These are phyloP conservation scores for Falco novaeseelandiae DNA, from an alignment of 2,797 vertebrate species.

Conservation along the genomic window DNA sequence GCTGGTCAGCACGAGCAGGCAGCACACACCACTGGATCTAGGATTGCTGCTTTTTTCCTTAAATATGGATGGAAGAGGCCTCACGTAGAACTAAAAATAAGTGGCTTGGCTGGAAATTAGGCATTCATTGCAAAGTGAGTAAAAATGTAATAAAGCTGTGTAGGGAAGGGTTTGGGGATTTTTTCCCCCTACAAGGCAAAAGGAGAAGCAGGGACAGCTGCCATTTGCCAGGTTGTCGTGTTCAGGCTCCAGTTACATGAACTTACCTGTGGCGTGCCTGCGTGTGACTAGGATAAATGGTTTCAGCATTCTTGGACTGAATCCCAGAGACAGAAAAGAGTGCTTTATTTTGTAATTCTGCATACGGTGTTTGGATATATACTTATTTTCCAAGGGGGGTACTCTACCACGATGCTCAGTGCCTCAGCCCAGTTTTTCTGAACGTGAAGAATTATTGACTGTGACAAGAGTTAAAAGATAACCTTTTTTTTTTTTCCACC, in stretches of 20 bases:
- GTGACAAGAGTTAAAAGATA: neutral
- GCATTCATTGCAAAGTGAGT: neutral
- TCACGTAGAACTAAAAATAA: neutral
- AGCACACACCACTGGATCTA: neutral
- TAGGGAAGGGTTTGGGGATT: neutral
- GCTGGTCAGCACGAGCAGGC: neutral
- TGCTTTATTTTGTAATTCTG: neutral
- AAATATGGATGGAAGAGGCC: neutral
- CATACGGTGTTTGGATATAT: neutral
- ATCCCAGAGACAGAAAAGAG: neutral
- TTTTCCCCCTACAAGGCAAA: neutral
- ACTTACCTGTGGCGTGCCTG: neutral
- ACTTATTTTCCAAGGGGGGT: accelerated
- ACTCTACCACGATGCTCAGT: neutral
- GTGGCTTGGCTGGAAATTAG: neutral
- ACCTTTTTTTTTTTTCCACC: neutral
- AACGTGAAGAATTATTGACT: neutral
- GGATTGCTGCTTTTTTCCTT: neutral
- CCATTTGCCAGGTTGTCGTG: neutral
- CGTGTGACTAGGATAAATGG: neutral
- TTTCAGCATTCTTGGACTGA: neutral
- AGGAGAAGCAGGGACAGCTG: conserved; percentile 6
- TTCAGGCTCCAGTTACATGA: neutral
- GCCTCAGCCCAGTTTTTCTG: neutral
- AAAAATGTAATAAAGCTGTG: neutral